A percentile compares a stretch with the other conserved stretches of the same genome.
These are phyloP conservation scores for Doris montereyensis DNA, from an alignment of 2,888 invertebrate genomes.

Conservation along the genomic window DNA sequence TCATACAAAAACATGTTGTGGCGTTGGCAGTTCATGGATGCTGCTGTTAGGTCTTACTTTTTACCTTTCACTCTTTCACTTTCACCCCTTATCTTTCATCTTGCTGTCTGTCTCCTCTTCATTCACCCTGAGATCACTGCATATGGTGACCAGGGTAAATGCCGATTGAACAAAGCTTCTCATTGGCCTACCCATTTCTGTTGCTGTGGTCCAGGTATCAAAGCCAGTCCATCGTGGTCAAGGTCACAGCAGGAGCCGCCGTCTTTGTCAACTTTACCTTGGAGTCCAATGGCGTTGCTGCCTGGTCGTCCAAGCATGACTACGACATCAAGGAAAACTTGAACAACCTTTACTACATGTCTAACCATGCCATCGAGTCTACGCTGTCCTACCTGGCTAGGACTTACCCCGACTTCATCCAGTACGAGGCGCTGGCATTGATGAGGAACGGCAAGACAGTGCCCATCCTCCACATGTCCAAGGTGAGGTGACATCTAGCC, in stretches of 20 bases:
- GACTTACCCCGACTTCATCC: conserved; percentile 41
- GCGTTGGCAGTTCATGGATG: too few relatives aligned
- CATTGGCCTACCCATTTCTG: too few relatives aligned
- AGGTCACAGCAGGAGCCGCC: conserved; percentile 77
- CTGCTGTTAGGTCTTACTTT: too few relatives aligned
- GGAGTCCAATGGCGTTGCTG: conserved; percentile 76
- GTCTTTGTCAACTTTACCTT: conserved; percentile 84
- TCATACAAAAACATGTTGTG: too few relatives aligned
- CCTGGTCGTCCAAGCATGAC: conserved; percentile 79
- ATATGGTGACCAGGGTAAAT: too few relatives aligned
- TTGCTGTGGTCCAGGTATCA: too few relatives aligned
- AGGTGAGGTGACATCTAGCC: conserved; percentile 19
- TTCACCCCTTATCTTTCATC: too few relatives aligned
- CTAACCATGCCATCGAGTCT: conserved; percentile 79
- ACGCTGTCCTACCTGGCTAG: conserved; percentile 45
- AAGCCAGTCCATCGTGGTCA: conserved; percentile 78
- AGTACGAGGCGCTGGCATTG: conserved; percentile 14
- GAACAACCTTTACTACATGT: conserved; percentile 78
- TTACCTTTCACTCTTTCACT: too few relatives aligned
- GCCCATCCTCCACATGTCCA: conserved; percentile 56
- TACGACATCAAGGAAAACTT: conserved; percentile 74
- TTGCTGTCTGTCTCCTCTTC: too few relatives aligned
- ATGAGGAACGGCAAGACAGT: conserved; percentile 45
- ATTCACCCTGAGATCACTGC: too few relatives aligned
- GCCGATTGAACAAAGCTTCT: too few relatives aligned